Evolutionary conservation across 2,888 invertebrate genomes (phyloP).

Genomic region (Syritta pipiens): DNA sequence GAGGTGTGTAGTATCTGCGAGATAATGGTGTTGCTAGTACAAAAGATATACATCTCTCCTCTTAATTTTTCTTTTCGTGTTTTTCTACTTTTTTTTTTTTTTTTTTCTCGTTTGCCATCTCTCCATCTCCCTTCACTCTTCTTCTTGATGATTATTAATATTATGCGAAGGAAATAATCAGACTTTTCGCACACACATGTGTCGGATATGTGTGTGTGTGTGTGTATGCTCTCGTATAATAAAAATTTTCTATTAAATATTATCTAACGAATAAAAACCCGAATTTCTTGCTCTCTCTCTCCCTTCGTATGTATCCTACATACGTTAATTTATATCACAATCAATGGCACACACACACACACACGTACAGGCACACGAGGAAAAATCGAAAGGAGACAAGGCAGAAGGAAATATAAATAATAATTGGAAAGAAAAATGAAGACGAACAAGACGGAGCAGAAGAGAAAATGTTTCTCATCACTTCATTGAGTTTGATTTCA

Average conservation of each 20-base stretch:
- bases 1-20: conserved; percentile 58
- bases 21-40: conserved; percentile 48
- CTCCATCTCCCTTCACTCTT: not conserved
- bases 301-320: not conserved
- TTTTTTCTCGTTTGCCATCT: conserved; percentile 16
- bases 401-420: conserved; percentile 55
- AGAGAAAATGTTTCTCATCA: conserved; percentile 61
- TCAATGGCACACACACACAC: conserved; percentile 57
- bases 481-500: conserved; percentile 68
- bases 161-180: conserved; percentile 51
- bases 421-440: conserved; percentile 68
- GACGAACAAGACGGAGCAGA: conserved; percentile 26
- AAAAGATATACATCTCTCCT: conserved; percentile 57
- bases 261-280: conserved; percentile 61
- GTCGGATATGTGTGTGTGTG: conserved; percentile 30
- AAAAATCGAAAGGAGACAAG: conserved; percentile 27
- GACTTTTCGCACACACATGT: conserved; percentile 35
- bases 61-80: conserved; percentile 56
- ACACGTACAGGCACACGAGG: conserved; percentile 47
- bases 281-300: conserved; percentile 17
- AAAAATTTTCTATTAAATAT: conserved; percentile 70
- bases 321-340: conserved; percentile 67
- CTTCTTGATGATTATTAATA: conserved; percentile 61
- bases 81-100: conserved; percentile 4
- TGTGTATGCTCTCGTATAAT: conserved; percentile 54